Evolutionary conservation across 1,140 invertebrate species (phyloP), one percentile per base, ranked within the genome.

Genomic region (Triops cancriformis): DNA sequence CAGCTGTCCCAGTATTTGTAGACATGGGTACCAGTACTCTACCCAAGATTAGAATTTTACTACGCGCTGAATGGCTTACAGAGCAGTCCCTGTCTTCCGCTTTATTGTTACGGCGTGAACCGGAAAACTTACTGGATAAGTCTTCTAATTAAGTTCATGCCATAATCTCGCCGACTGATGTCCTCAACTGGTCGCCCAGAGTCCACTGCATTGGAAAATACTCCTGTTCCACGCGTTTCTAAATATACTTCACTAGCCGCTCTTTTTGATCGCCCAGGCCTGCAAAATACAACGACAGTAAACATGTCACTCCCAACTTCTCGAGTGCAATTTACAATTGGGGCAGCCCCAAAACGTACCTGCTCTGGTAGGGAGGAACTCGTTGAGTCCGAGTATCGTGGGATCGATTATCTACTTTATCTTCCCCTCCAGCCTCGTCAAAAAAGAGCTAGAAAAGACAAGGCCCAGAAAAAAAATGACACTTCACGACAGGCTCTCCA

Each of bases 111-210:
- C 76, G 37, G 37, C 26, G 28, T 72, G 74, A 43, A 72, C 31
- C 31, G 26, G 37, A 72, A 64, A 72, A 77, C 76, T 78, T 87
- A 91, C 89, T 92, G 89, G 81, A 93, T 92, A 81, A 94, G 87
- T 82, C 89, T 87, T 43, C 93, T 93, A 73, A 94, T 88, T 81
- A 94, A 88, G 72, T 93, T 93, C 90, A 94, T 92, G 74, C 94
- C 94, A 83, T 92, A 93, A 82, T 91, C 90, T 80, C 93, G 86
- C 80, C 93, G 87, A 83, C 94, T 90, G 64, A 91, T 93, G 85
- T 94, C 93, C 84, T 94, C 92, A 79, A 91, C 89, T 75, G 91
- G 87, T 26, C 89, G 87, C 82, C 93, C 90, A 43, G 94, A 85
- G 41, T 64, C 51, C 51, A 64, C 14, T 5, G 51, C 51, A 64